Evolutionary conservation across 53 echinoderm and acorn worm genomes (phyloP).

Genomic region (Antedon mediterranea): DNA sequence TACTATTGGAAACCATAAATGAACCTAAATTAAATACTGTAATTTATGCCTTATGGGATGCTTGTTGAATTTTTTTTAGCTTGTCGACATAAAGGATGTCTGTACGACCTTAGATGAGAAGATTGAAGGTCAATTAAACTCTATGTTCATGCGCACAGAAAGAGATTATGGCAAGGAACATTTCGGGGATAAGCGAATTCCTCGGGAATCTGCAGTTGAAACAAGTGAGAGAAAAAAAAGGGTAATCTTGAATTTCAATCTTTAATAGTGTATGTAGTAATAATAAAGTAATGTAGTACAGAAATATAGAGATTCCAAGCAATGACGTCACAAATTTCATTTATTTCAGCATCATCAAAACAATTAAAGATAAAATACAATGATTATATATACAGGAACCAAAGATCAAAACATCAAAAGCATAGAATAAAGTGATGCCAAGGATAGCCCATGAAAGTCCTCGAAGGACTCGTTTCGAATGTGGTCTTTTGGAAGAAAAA

Average conservation of each 20-base stretch:
- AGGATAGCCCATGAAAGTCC: too few relatives aligned
- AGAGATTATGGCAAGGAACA: constrained; percentile 79
- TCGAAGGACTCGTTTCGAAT: too few relatives aligned
- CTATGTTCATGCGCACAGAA: constrained; percentile 66
- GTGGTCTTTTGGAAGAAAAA: too few relatives aligned
- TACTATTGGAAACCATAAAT: too few relatives aligned
- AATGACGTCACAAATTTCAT: too few relatives aligned
- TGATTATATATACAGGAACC: too few relatives aligned
- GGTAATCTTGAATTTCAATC: constrained; percentile 13
- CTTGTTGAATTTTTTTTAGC: constrained; percentile 16
- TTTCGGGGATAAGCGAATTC: constrained; percentile 62
- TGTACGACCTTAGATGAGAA: constrained; percentile 69
- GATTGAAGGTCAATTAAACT: constrained; percentile 54
- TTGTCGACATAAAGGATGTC: constrained; percentile 69
- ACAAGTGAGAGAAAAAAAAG: constrained; percentile 51
- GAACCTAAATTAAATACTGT: too few relatives aligned
- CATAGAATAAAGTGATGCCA: too few relatives aligned
- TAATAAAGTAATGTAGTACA: neutral
- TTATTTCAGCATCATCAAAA: too few relatives aligned
- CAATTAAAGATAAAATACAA: too few relatives aligned
- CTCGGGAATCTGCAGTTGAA: constrained; percentile 58
- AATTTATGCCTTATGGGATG: too few relatives aligned
- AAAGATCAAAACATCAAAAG: too few relatives aligned
- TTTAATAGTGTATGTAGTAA: neutral
- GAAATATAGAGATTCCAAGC: neutral